Percentiles rank a stretch among this genome's conserved stretches.
Conservation (phyloP, 2,113 vertebrate species). For the Poeciliopsis retropinna region DNA sequence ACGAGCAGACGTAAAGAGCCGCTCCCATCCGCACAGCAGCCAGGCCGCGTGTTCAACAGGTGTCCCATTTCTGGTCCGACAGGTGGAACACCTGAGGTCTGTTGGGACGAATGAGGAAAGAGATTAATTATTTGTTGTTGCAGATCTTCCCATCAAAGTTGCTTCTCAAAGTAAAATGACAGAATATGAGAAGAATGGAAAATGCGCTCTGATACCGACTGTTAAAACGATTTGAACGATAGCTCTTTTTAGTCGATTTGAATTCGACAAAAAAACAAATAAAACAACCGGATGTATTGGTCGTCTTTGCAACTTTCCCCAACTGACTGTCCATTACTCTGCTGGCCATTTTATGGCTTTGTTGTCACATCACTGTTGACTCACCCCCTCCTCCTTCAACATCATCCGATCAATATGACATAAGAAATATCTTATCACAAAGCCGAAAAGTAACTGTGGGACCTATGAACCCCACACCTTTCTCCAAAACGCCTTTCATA, state of each 20-base stretch:
- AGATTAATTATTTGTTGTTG: background rate
- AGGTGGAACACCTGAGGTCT: conserved; percentile 72
- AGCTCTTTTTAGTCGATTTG: background rate
- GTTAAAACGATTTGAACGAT: background rate
- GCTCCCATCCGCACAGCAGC: conserved; percentile 11
- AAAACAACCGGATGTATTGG: background rate
- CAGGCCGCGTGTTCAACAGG: conserved; percentile 59
- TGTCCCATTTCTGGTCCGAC: conserved; percentile 71
- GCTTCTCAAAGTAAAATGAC: background rate
- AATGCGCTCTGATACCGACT: background rate
- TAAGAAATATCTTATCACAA: conserved; percentile 75
- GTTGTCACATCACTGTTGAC: conserved; percentile 74
- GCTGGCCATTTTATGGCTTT: conserved; percentile 65
- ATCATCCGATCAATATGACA: conserved; percentile 73
- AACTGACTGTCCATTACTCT: conserved; percentile 29
- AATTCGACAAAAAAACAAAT: too few relatives aligned
- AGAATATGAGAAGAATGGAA: background rate
- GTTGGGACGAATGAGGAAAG: background rate
- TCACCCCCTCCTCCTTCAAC: conserved; percentile 57
- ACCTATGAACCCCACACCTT: conserved; percentile 67
- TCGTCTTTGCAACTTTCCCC: background rate
- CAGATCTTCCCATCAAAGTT: background rate
- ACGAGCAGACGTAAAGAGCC: conserved; percentile 12
- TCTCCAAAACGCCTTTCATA: conserved; percentile 76
- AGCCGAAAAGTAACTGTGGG: conserved; percentile 74